phyloP scores from a whole-genome alignment of 2,888 invertebrate species.

The Rotaria macrura region DNA sequence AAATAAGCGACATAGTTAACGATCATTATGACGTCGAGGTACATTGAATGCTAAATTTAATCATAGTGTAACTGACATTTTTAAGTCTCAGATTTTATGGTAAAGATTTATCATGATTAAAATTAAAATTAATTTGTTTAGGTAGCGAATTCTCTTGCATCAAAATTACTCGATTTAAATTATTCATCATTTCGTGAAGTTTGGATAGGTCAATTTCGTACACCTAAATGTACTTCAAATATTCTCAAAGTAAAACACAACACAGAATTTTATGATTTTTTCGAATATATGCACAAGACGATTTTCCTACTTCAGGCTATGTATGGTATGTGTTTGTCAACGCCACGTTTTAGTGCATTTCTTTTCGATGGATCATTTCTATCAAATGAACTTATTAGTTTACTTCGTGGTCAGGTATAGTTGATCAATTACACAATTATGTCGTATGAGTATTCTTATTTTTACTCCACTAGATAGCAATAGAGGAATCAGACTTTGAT shows the following conservation, averaged over 20 bases:
- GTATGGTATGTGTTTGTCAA: slow-evolving; percentile 16
- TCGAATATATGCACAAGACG: too few species aligned
- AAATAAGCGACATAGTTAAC: too few species aligned
- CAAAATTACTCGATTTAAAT: not conserved
- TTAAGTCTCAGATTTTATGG: too few species aligned
- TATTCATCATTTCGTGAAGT: slow-evolving; percentile 4
- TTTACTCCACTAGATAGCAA: not conserved
- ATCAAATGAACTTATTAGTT: not conserved
- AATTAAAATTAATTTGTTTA: too few species aligned
- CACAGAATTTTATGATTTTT: too few species aligned
- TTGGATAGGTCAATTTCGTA: not conserved
- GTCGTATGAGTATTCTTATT: not conserved
- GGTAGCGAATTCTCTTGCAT: slow-evolving; percentile 13
- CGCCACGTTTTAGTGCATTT: not conserved
- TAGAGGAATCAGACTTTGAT: not conserved
- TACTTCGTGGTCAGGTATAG: not conserved
- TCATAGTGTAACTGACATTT: too few species aligned
- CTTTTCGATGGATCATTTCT: not conserved
- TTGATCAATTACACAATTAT: not conserved
- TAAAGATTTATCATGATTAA: too few species aligned
- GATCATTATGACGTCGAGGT: too few species aligned
- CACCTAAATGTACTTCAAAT: slow-evolving; percentile 13
- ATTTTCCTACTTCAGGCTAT: not conserved
- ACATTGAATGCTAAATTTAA: too few species aligned
- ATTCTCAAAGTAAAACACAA: not conserved